These are phyloP conservation scores for Trichonephila clavipes DNA, from an alignment of 1,140 invertebrate genomes.

Conservation along the genomic window DNA sequence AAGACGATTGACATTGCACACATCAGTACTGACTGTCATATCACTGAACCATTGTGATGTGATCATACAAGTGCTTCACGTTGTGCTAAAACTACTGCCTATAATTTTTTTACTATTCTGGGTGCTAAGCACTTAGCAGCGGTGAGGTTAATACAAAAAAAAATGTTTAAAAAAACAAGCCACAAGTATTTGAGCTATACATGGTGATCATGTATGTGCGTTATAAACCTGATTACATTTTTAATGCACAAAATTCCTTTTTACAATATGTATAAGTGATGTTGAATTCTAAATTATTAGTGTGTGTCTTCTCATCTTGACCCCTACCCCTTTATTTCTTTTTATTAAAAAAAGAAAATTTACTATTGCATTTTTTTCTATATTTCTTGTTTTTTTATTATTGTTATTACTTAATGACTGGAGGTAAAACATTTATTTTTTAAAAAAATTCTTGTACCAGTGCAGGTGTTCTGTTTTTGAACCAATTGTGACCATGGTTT, in stretches of 20 bases:
- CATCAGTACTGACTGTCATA: slow-evolving; percentile 58
- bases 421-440: background rate
- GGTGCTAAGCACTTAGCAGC: slow-evolving; percentile 73
- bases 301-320: background rate
- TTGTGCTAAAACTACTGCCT: slow-evolving; percentile 64
- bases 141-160: slow-evolving; percentile 27
- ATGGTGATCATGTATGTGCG: slow-evolving; percentile 17
- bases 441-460: background rate
- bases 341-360: background rate
- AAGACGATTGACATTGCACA: slow-evolving; percentile 47
- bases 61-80: slow-evolving; percentile 37
- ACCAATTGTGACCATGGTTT: slow-evolving; percentile 8
- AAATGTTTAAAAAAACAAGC: background rate
- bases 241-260: slow-evolving; percentile 46
- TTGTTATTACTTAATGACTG: background rate
- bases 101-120: slow-evolving; percentile 68
- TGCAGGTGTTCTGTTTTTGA: slow-evolving; percentile 18
- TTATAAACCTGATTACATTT: slow-evolving; percentile 28
- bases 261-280: slow-evolving; percentile 14
- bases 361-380: slow-evolving; percentile 39
- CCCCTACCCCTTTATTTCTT: background rate
- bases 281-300: background rate
- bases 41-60: slow-evolving; percentile 46
- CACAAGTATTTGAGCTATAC: slow-evolving; percentile 26
- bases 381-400: background rate